Evolutionary conservation across 2,797 vertebrate species (phyloP), one percentile per base, ranked within the genome.

Genomic region (Novumbra hubbsi): DNA sequence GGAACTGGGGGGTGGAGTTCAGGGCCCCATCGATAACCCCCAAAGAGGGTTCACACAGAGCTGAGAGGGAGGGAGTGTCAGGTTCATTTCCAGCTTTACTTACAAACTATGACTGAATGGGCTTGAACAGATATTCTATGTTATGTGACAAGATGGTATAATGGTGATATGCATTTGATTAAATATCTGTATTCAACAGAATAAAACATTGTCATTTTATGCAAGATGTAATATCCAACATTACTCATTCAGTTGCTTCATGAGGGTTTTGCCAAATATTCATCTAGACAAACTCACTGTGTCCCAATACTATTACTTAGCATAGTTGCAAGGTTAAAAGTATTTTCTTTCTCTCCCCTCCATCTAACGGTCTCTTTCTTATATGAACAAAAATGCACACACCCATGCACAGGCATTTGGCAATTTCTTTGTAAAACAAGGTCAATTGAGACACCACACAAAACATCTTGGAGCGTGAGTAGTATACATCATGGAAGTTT

Each of bases 1-100:
- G 83, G 82, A 67, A 72, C 45, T 50, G 68, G 30, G 65, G 38
- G 70, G 55, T 55, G 57, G 75, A 65, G 28, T 50, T 45, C 60
- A 57, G 76, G 73, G 78, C 27, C 73, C 68, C 69, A 70, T 49
- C 63, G 50, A 81, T 87, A 89, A 81, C 71, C 87, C 75, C 52
- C 34, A n/a, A 81, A 78, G 84, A 85, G 77, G 78, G 83, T 85
- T 89, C 87, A 85, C 80, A 80, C 84, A 87, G 79, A 83, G 62
- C 57, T 24, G 27, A 30, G 27, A 34, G 21, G 45, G 27, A 30
- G 71, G 70, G 76, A 83, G 76, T 9, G 81, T 38, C 30, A 38
- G 21, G 65, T 12, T 76, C 76, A 81, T 80, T 85, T 84, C 82
- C 80, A 87, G 74, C 69, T 83, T 71, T 73, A 72, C 32, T 34